Base-by-base conservation (phyloP, 2,113 vertebrate species). In the Nannospalax galili region DNA sequence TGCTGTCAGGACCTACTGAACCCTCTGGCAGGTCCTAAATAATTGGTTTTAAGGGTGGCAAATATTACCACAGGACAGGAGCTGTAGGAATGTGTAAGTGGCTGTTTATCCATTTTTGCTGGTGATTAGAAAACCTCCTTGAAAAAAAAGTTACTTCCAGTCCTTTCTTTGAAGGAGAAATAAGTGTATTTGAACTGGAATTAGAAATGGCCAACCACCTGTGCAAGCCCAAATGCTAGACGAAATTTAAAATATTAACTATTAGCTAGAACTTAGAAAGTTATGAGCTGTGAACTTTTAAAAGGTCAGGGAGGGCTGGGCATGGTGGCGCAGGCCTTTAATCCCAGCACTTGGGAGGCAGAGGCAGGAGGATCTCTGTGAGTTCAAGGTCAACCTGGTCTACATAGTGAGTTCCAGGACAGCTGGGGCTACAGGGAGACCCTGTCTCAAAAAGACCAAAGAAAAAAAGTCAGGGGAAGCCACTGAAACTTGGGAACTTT, bases 191-290 rank as follows among this genome's bases (percentile, higher is more conserved):
- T 52, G 48, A 4, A 52, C 56, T 74, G n/a, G 52, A 64, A 32
- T 93, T 82, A 56, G 19, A 82, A 64, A 20, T 65, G 65, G 26
- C 60, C 37, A 90, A 17, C 35, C 42, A 56, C 60, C 80, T 84
- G 26, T 84, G 62, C 58, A 88, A 91, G 42, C 56, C 58, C 75
- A 86, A 48, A 70, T 95, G 60, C 78, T 84, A 58, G 24, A 87
- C 79, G 30, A 93, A 89, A 72, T 90, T 17, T 67, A 56, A 72
- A 20, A 64, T 90, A 20, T 30, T 35, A 56, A 28, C 8, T 84
- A 24, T 22, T 90, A 79, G 4, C 79, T 56, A 88, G 60, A 87
- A 86, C 74, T 97, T 91, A 86, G 58, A 72, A 92, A 85, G 22
- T 62, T 88, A 42, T 2, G 52, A 92, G 24, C 64, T 48, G 79